A percentile compares a stretch with the other conserved stretches of the same genome.
These are phyloP conservation scores for Drosophila miranda DNA, from an alignment of 1,140 invertebrate species.

Conservation along the genomic window DNA sequence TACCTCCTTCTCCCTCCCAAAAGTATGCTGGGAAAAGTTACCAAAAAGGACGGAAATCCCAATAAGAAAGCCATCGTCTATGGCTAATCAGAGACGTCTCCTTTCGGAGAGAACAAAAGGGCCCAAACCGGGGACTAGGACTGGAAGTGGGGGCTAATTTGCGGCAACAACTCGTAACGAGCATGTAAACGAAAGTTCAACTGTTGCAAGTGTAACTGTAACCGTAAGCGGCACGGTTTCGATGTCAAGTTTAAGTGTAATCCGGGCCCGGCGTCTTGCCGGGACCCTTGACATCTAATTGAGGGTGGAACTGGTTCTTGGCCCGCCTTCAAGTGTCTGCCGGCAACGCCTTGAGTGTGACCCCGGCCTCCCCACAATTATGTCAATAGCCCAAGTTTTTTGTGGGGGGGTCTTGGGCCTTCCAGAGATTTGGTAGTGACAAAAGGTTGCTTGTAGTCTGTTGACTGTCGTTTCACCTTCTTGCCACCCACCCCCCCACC, in stretches of 20 bases:
- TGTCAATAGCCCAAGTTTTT: slow-evolving; percentile 69
- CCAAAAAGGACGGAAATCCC: slow-evolving; percentile 50
- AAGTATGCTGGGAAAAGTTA: slow-evolving; percentile 53
- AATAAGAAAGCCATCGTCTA: slow-evolving; percentile 52
- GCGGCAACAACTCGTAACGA: slow-evolving; percentile 69
- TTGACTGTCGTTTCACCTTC: slow-evolving; percentile 7
- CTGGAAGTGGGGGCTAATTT: slow-evolving; percentile 55
- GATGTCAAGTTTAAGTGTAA: slow-evolving; percentile 32
- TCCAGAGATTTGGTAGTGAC: slow-evolving; percentile 41
- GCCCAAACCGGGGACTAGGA: too few relatives aligned
- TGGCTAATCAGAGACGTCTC: slow-evolving; percentile 42
- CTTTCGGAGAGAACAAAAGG: too few relatives aligned
- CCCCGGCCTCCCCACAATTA: slow-evolving; percentile 68
- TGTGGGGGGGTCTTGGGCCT: too few relatives aligned
- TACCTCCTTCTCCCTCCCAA: slow-evolving; percentile 1
- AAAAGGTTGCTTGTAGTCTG: slow-evolving; percentile 40
- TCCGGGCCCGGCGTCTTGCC: slow-evolving; percentile 37
- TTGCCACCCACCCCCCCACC: background rate
- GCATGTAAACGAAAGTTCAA: slow-evolving; percentile 71
- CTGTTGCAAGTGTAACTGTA: slow-evolving; percentile 37
- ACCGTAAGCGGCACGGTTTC: slow-evolving; percentile 3
- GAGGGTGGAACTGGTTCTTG: slow-evolving; percentile 56
- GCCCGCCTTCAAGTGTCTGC: slow-evolving; percentile 64
- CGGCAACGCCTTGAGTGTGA: slow-evolving; percentile 78
- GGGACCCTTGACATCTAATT: slow-evolving; percentile 56